Evolutionary conservation across 2,797 vertebrate species (phyloP).

Genomic region (Silurus lanzhouensis): DNA sequence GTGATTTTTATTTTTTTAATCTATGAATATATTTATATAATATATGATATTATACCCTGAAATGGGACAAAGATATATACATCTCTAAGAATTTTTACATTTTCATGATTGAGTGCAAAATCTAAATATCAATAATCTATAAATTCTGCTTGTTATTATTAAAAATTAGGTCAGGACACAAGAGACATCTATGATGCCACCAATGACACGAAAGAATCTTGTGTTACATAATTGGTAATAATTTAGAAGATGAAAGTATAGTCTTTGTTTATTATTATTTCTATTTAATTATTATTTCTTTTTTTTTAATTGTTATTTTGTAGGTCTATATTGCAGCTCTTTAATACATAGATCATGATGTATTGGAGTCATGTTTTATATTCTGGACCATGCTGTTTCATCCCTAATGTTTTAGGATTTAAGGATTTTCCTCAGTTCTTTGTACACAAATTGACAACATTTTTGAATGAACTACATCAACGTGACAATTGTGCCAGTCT

Average conservation of each 20-base stretch:
- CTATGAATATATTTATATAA: no score
- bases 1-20: no score
- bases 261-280: no score
- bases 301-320: no score
- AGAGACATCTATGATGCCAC: background rate
- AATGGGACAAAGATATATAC: background rate
- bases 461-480: background rate
- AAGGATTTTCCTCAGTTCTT: background rate
- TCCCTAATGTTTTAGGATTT: background rate
- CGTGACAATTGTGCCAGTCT: background rate
- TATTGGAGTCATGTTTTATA: no score
- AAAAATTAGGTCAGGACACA: background rate
- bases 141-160: background rate
- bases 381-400: background rate
- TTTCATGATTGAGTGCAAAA: background rate
- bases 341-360: no score
- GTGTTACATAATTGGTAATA: background rate
- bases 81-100: background rate
- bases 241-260: background rate
- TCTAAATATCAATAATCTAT: background rate
- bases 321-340: no score
- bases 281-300: no score
- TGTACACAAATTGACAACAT: background rate
- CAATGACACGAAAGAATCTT: background rate
- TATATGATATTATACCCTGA: no score